Base-by-base conservation (phyloP, 1,140 invertebrate genomes). In the Idris sp. region DNA sequence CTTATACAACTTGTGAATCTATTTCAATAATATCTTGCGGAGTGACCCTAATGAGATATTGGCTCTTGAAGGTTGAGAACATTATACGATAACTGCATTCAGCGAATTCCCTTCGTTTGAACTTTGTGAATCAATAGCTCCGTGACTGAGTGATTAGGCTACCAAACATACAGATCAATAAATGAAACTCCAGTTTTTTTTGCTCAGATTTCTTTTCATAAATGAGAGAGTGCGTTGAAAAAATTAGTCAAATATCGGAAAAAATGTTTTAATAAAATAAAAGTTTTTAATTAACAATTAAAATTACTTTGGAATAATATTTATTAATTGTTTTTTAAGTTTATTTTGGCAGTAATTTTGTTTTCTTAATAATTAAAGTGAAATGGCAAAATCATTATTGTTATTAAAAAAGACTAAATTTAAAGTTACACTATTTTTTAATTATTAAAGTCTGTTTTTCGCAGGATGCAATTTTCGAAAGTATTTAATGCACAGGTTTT, bases 11-110 rank as follows among this genome's bases (percentile, higher is more conserved):
- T n/a, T n/a, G n/a, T n/a, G 19, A n/a, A 56, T 25, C 51, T 58
- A 49, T 40, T 67, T 33, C 33, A 58, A 41, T 67, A 68, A 68
- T 67, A 67, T 56, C 64, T 68, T 49, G 28, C 19, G 26, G 43
- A 68, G 25, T 61, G 48, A 54, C 67, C 56, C 41, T 71, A 71
- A 71, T 71, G 65, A 69, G 65, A 65, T 65, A 73, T 73, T 65
- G 54, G 65, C 59, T 65, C 53, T 51, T 53, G 9, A 65, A 65
- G 69, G 59, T 64, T 56, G 53, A 73, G 54, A 61, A 73, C 35
- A 44, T 38, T 11, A 51, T 16, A 48, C 53, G 59, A 49, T 51
- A 64, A 62, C 51, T 73, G 43, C 59, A 64, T 51, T 13, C 40
- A 13, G 25, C 25, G 18, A 35, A 8, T 56, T 74, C 56, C 33